A percentile compares a stretch with the other conserved stretches of the same genome.
phyloP scores from a whole-genome alignment of 2,797 vertebrate species.

The Pachyuromys duprasi region DNA sequence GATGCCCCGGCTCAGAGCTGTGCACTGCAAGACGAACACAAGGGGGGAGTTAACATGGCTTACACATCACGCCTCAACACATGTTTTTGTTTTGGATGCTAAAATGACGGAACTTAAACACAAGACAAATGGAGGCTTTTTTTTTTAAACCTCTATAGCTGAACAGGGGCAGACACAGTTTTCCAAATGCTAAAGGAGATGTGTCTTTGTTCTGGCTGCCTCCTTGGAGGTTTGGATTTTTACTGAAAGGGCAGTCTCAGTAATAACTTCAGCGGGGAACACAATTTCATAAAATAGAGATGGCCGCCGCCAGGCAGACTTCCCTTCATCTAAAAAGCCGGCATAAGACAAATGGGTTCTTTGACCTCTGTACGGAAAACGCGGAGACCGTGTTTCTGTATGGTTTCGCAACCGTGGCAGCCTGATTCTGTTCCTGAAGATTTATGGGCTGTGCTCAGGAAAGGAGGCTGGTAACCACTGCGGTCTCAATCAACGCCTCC shows the following conservation, averaged over 20 bases:
- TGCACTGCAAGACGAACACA: conserved; percentile 88
- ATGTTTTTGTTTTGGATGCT: not conserved
- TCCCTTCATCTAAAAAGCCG: conserved; percentile 68
- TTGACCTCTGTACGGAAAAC: conserved; percentile 71
- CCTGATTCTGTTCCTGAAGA: conserved; percentile 61
- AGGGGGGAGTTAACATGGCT: conserved; percentile 65
- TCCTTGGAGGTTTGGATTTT: conserved; percentile 1
- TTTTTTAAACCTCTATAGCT: not conserved
- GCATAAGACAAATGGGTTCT: conserved; percentile 65
- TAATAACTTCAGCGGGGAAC: conserved; percentile 59
- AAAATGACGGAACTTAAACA: not conserved
- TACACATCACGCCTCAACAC: not conserved
- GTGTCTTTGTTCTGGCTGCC: not conserved
- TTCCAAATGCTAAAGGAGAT: conserved; percentile 43
- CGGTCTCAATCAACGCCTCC: not conserved
- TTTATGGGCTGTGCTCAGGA: conserved; percentile 64
- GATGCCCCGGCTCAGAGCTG: conserved; percentile 92
- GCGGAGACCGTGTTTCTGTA: conserved; percentile 21
- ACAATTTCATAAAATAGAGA: conserved; percentile 66
- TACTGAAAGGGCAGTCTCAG: not conserved
- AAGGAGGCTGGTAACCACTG: conserved; percentile 7
- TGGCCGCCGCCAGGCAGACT: conserved; percentile 30
- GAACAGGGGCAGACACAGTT: not conserved
- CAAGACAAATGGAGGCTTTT: not conserved
- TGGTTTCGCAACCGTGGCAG: conserved; percentile 41